Conservation (phyloP, 2,797 vertebrate species). For the Syndactyla subalaris region DNA sequence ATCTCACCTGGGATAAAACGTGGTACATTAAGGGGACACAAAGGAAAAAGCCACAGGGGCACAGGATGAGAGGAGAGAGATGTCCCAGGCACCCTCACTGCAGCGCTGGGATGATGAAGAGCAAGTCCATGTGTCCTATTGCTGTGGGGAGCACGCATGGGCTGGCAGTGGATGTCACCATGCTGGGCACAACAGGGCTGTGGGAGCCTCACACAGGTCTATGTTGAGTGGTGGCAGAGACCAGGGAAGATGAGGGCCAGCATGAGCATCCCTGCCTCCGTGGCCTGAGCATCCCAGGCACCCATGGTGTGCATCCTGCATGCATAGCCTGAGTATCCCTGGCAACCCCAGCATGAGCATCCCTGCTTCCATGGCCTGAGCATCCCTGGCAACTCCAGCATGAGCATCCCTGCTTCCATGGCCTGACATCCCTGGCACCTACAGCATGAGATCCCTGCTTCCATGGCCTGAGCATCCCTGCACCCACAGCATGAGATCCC, state of each 20-base stretch:
- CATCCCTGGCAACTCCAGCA: background rate
- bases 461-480: too few relatives aligned
- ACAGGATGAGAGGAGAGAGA: background rate
- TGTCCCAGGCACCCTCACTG: background rate
- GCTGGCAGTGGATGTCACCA: background rate
- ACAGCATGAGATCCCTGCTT: background rate
- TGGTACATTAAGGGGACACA: background rate
- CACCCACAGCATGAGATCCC: too few relatives aligned
- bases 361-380: background rate
- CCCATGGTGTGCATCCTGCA: too few relatives aligned
- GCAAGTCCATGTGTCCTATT: accelerated
- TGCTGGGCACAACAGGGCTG: accelerated
- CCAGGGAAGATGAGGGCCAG: background rate
- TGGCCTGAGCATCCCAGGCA: too few relatives aligned
- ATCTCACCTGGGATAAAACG: background rate
- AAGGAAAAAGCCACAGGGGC: background rate
- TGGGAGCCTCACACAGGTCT: background rate
- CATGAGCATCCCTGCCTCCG: background rate
- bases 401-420: background rate
- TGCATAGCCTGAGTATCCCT: background rate
- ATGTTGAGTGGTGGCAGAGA: accelerated
- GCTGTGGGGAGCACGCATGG: background rate
- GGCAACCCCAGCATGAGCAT: background rate
- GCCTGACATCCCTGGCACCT: too few relatives aligned
- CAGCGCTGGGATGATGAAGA: accelerated